Conservation (phyloP, 1,140 invertebrate species). For the Drosophila neocordata region DNA sequence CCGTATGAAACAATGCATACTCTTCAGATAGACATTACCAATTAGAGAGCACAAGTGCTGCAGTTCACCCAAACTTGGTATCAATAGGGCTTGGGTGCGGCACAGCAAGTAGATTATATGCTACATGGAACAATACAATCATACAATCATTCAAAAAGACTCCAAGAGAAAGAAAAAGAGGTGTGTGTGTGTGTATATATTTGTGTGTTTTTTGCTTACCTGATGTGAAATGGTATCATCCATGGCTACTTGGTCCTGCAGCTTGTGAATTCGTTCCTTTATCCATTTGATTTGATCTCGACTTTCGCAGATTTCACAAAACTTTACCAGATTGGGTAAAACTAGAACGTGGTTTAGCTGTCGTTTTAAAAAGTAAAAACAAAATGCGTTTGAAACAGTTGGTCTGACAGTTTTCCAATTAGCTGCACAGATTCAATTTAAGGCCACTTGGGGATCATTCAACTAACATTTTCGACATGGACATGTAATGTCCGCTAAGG, state of each 20-base stretch:
- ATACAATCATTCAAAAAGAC: background rate
- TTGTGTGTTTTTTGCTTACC: no score
- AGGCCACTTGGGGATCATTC: constrained; percentile 1
- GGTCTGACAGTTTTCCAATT: constrained; percentile 1
- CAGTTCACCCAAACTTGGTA: constrained; percentile 73
- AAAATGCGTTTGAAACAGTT: constrained; percentile 35
- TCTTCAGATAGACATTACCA: constrained; percentile 83
- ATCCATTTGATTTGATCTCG: constrained; percentile 82
- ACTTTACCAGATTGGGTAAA: constrained; percentile 79
- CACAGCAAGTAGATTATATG: constrained; percentile 82
- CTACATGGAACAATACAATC: constrained; percentile 37
- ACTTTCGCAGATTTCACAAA: constrained; percentile 81
- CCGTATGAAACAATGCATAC: constrained; percentile 85
- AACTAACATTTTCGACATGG: background rate
- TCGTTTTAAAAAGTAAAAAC: background rate
- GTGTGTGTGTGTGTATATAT: background rate
- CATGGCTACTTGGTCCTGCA: constrained; percentile 80
- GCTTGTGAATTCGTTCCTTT: constrained; percentile 70
- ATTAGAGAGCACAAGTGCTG: constrained; percentile 83
- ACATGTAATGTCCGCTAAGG: constrained; percentile 19
- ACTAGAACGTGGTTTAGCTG: constrained; percentile 77
- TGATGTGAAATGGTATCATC: constrained; percentile 82
- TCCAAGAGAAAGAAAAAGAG: background rate
- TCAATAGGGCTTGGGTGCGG: constrained; percentile 76
- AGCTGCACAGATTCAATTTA: background rate